phyloP scores from a whole-genome alignment of 1,140 invertebrate genomes.

The Brachionus calyciflorus region DNA sequence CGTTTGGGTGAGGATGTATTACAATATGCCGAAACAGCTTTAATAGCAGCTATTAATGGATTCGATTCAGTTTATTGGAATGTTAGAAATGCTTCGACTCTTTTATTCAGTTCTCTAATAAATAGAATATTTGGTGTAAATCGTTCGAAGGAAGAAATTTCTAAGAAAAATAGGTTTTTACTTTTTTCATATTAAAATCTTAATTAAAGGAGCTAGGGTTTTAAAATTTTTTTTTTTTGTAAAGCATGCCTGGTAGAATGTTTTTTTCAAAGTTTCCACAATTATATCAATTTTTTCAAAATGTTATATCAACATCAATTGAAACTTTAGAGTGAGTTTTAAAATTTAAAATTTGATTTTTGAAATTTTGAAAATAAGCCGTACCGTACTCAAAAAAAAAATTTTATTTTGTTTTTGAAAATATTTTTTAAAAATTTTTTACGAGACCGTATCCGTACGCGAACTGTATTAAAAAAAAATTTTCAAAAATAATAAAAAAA shows the following conservation, averaged over 20 bases:
- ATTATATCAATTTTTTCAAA: constrained; percentile 74
- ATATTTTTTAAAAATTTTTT: no score
- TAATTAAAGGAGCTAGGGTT: background rate
- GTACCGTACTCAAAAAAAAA: constrained; percentile 13
- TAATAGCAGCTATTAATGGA: constrained; percentile 71
- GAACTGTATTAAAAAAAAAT: no score
- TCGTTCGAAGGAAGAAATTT: constrained; percentile 69
- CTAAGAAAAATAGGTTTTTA: constrained; percentile 72
- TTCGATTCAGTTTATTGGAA: constrained; percentile 74
- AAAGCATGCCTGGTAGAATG: constrained; percentile 65
- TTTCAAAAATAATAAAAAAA: no score
- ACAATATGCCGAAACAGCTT: constrained; percentile 70
- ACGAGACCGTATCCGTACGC: no score
- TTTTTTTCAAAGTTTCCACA: constrained; percentile 81
- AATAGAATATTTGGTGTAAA: constrained; percentile 84
- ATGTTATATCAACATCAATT: constrained; percentile 65
- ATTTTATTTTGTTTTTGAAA: no score
- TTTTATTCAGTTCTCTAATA: constrained; percentile 79
- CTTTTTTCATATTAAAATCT: background rate
- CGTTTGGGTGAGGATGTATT: constrained; percentile 71
- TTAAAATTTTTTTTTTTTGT: constrained; percentile 47
- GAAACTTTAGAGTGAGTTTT: constrained; percentile 51
- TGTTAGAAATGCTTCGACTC: constrained; percentile 76
- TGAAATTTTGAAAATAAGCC: no score
- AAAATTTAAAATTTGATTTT: background rate